These are phyloP conservation scores for Acanthisitta chloris DNA, from an alignment of 2,113 vertebrate species.

Conservation along the genomic window DNA sequence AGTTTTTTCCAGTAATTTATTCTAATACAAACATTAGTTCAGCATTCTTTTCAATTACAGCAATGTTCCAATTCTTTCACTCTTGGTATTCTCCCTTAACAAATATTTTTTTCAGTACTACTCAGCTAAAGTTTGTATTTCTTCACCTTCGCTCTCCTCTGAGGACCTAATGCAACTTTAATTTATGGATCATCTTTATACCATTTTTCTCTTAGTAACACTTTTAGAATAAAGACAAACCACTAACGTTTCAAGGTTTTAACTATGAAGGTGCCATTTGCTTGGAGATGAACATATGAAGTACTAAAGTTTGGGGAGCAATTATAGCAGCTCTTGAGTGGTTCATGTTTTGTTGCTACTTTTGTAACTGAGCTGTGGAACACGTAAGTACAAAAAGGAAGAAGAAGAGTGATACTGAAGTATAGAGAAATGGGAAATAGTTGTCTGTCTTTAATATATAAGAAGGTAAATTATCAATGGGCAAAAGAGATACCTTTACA, in stretches of 20 bases:
- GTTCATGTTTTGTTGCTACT: neutral
- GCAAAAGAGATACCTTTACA: neutral
- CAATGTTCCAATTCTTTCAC: neutral
- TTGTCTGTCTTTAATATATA: neutral
- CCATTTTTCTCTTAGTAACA: neutral
- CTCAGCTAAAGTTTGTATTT: neutral
- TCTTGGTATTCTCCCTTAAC: neutral
- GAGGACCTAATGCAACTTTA: neutral
- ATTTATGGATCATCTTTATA: neutral
- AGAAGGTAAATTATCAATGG: neutral
- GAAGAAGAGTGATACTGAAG: neutral
- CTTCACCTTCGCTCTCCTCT: neutral
- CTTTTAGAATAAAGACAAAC: neutral
- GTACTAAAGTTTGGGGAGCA: neutral
- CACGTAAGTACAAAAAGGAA: neutral
- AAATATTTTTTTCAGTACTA: neutral
- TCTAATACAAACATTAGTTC: conserved; percentile 31
- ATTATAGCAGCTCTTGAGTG: neutral
- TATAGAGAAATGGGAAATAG: neutral
- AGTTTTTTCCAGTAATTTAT: neutral
- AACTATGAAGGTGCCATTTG: neutral
- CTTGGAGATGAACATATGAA: neutral
- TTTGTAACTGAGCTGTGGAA: neutral
- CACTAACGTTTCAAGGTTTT: neutral
- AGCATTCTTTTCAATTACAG: conserved; percentile 8